These are phyloP conservation scores for Bufo gargarizans DNA, from an alignment of 2,113 vertebrate genomes.

Conservation along the genomic window DNA sequence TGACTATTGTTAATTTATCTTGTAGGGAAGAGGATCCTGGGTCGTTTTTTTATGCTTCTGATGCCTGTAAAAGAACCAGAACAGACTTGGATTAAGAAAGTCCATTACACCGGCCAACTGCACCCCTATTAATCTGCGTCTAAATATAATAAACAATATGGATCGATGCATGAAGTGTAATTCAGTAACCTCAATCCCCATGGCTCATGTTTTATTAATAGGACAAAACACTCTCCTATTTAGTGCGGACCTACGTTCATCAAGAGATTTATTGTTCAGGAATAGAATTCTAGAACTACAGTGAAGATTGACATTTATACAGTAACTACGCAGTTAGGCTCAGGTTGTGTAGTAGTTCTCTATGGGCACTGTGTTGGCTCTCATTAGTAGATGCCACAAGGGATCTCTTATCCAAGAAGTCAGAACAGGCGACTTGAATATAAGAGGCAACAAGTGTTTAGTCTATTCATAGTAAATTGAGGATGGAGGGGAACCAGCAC, in stretches of 20 bases:
- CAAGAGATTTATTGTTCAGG: not conserved
- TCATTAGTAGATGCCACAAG: too few relatives aligned
- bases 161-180: not conserved
- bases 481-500: too few relatives aligned
- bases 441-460: too few relatives aligned
- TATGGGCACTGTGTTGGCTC: not conserved
- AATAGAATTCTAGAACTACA: not conserved
- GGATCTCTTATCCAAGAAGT: too few relatives aligned
- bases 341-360: not conserved
- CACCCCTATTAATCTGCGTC: not conserved
- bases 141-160: not conserved
- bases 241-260: too few relatives aligned
- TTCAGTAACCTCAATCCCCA: not conserved
- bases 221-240: not conserved
- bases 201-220: not conserved
- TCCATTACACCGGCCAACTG: not conserved
- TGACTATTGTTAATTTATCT: conserved; percentile 24
- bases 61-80: not conserved
- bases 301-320: not conserved
- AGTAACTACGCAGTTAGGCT: not conserved
- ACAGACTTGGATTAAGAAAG: not conserved
- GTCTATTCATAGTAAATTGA: too few relatives aligned
- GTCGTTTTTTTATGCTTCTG: not conserved
- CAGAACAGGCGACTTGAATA: too few relatives aligned
- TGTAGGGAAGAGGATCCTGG: not conserved